These are phyloP conservation scores for Pygoscelis antarcticus DNA, from an alignment of 2,113 vertebrate species.

Conservation along the genomic window DNA sequence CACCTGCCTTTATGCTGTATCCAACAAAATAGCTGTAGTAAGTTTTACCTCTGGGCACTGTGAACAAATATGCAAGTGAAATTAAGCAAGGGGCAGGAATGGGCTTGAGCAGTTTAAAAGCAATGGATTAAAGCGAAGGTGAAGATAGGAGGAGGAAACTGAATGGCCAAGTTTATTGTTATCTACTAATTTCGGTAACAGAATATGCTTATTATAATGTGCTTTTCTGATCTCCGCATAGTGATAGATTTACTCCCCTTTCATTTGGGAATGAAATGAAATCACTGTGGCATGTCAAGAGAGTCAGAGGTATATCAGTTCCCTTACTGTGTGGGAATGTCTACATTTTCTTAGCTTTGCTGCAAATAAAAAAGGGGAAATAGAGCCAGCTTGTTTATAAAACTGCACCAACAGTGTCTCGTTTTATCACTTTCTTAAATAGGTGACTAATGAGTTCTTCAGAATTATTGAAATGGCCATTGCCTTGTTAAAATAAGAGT, in stretches of 20 bases:
- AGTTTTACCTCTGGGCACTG: not conserved
- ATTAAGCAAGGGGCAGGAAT: not conserved
- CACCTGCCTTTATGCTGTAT: not conserved
- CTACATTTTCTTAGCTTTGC: conserved; percentile 5
- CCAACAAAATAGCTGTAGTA: not conserved
- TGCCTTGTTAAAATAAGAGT: not conserved
- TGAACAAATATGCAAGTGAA: not conserved
- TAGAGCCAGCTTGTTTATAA: not conserved
- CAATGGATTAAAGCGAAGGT: not conserved
- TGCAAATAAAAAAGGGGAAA: not conserved
- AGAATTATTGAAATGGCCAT: not conserved
- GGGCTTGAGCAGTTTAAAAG: not conserved
- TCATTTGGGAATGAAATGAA: not conserved
- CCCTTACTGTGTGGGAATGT: not conserved
- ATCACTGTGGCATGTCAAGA: not conserved
- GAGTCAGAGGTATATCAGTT: not conserved
- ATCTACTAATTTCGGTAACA: not conserved
- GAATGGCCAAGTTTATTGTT: not conserved
- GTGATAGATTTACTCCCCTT: not conserved
- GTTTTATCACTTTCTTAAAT: not conserved
- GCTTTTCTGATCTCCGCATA: conserved; percentile 12
- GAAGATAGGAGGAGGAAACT: not conserved
- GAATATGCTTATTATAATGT: not conserved
- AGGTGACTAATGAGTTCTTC: not conserved
- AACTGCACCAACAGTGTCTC: not conserved